A percentile compares a stretch with the other conserved stretches of the same genome.
phyloP scores from a whole-genome alignment of 2,888 invertebrate species.

The Deilephila elpenor region DNA sequence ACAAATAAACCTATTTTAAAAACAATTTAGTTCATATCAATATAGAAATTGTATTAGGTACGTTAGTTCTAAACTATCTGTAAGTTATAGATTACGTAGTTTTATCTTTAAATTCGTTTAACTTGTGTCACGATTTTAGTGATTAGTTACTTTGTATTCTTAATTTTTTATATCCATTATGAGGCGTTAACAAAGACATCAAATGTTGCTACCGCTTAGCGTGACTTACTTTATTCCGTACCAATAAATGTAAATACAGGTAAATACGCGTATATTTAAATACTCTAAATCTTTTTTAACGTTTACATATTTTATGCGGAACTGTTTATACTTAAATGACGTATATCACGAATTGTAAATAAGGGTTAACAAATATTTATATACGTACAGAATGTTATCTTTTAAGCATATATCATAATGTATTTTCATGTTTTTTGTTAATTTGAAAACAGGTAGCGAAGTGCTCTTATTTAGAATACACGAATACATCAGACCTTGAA shows the following conservation, averaged over 20 bases:
- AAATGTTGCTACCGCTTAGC: not conserved
- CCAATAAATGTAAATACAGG: not conserved
- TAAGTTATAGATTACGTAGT: not conserved
- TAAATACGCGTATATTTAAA: conserved; percentile 4
- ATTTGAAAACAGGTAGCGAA: conserved; percentile 2
- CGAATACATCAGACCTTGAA: not conserved
- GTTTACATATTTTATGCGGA: conserved; percentile 37
- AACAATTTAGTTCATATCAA: not conserved
- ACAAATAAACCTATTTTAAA: conserved; percentile 9
- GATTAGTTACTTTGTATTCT: not conserved
- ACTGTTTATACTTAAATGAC: conserved; percentile 37
- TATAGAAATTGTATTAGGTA: not conserved
- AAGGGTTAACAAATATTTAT: conserved; percentile 31
- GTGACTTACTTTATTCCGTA: conserved; percentile 13
- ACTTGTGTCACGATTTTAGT: not conserved
- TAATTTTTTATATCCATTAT: not conserved
- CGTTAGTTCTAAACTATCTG: too few relatives aligned
- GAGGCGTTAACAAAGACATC: not conserved
- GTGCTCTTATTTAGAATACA: not conserved
- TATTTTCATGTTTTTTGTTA: not conserved
- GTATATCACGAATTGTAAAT: conserved; percentile 40
- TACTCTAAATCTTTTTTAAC: conserved; percentile 25
- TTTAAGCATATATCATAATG: not conserved
- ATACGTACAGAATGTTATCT: conserved; percentile 15
- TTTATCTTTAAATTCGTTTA: not conserved